Conservation (phyloP, 2,113 vertebrate genomes). For the Copsychus sechellarum region DNA sequence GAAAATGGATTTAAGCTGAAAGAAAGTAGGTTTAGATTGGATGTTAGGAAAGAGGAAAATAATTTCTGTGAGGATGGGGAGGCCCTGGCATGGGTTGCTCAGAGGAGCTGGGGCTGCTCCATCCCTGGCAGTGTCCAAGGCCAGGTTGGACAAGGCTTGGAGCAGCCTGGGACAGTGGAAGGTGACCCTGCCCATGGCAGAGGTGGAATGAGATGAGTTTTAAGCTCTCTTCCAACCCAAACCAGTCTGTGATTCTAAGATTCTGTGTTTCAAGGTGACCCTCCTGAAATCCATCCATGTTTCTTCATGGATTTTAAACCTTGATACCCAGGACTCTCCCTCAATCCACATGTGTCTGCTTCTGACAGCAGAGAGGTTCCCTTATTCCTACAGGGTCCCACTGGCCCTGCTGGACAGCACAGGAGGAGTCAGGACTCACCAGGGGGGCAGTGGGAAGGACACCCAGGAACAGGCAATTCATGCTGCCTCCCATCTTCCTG, state of each 20-base stretch:
- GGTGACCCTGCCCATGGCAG: not conserved
- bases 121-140: not conserved
- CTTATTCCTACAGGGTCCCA: not conserved
- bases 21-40: not conserved
- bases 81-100: not conserved
- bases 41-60: not conserved
- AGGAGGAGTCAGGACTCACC: not conserved
- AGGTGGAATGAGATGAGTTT: not conserved
- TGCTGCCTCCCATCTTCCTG: not conserved
- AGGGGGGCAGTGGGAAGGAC: not conserved
- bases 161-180: rapidly evolving
- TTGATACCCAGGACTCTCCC: not conserved
- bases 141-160: rapidly evolving
- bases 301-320: not conserved
- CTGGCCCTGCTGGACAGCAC: not conserved
- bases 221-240: not conserved
- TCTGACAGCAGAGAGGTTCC: not conserved
- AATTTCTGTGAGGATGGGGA: not conserved
- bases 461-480: not conserved
- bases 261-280: not conserved
- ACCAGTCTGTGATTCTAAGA: not conserved
- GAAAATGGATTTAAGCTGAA: not conserved
- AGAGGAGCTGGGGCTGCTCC: not conserved
- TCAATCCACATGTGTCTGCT: not conserved
- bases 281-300: not conserved